Evolutionary conservation across 2,888 invertebrate species (phyloP), one percentile per base, ranked within the genome.

Genomic region (Leptopterna dolabrata): DNA sequence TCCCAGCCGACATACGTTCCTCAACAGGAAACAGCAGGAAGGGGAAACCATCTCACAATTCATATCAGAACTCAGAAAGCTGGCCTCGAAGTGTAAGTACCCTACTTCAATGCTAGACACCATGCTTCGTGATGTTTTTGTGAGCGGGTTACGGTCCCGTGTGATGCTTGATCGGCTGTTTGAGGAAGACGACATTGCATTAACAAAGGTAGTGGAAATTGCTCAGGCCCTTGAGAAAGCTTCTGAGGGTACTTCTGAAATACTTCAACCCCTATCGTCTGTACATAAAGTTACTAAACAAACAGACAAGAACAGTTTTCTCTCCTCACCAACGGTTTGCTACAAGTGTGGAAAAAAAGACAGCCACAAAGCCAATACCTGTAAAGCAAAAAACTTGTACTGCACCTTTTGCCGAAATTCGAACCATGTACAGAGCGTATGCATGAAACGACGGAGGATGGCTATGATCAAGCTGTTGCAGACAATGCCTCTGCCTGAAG

Each of bases 61-160:
- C n/a, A 29, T 82, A 2, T 29, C 82, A 19, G 63, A 63, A 14
- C 24, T 82, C 1, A 3, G 82, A 30, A 55, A 70, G 29, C 82
- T 82, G 1, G 82, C 82, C 11, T 30, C 70, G 4, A 27, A 30
- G 7, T 82, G 82, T 41, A 55, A 82, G 41, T 82, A 82, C 30
- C 30, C 55, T 7, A 30, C 1, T 1, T 14, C 82, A 30, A 82
- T 70, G 55, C 47, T 85, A 6, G 24, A 76, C 27, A 16, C 11
- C 3, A 78, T 86, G 86, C 76, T 86, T 2, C 45, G 86, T 13
- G 86, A 86, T 41, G 86, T 78, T 1, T 86, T 86, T 51, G 86
- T 86, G 3, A 55, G 76, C 29, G 86, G 86, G 6, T 36, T 86
- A 19, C 76, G 76, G 14, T 86, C 86, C n/a, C n/a, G 45, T 0